Base-by-base conservation (phyloP, 2,888 invertebrate genomes). In the Zootermopsis nevadensis region DNA sequence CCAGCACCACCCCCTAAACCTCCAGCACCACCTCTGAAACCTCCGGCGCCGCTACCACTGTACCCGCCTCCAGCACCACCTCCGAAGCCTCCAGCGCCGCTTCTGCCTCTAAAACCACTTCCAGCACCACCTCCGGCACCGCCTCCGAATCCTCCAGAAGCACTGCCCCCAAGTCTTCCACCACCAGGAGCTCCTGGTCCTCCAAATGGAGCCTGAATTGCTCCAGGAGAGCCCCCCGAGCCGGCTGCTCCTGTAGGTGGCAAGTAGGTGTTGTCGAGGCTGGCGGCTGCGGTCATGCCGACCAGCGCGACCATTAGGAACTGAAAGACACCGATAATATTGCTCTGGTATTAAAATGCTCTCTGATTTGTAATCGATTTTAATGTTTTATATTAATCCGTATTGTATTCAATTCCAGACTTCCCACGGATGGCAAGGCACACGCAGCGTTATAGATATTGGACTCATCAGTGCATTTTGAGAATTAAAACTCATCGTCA, bases 221-320 rank as follows among this genome's bases (percentile, higher is more conserved):
- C 84, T 19, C 89, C 90, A 79, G 89, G 89, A 60, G 91, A 90
- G 77, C 90, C 90, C n/a, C 90, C 90, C 53, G 90, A 88, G 33
- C 88, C 87, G 38, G 89, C 87, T 35, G 90, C 92, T 86, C 90
- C 90, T 19, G 91, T 89, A 35, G 92, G 93, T 12, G 93, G 93
- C 84, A 93, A 87, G 86, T 93, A 93, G 83, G 91, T 92, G 87
- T 91, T 93, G 85, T 92, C 92, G 86, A 93, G 88, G 83, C 91
- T 90, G 80, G 90, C 91, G 77, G 91, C 91, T 77, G 89, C 89
- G 86, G 90, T 89, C 84, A 89, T 87, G 84, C 91, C 89, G 84
- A 91, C 86, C 80, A 92, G 86, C 84, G 88, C 88, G 84, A 90
- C 88, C 83, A 90, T 87, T 81, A 92, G 86, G 85, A 91, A 87